A percentile compares a stretch with the other conserved stretches of the same genome.
Evolutionary conservation across 2,797 vertebrate genomes (phyloP).

Genomic region (Chelmon rostratus): DNA sequence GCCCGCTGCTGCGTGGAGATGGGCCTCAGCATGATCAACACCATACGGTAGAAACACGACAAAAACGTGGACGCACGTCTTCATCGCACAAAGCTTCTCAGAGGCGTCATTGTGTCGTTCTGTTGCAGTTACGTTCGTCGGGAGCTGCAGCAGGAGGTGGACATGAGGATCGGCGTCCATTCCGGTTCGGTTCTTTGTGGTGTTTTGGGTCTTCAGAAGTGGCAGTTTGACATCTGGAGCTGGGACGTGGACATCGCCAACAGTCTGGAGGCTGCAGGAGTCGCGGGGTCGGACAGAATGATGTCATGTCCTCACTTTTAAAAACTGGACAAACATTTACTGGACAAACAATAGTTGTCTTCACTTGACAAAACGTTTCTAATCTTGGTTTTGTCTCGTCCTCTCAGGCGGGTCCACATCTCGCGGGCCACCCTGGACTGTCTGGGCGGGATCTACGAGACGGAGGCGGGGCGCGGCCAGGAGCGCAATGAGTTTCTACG

Average conservation of each 20-base stretch:
- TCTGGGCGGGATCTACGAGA: conserved; percentile 71
- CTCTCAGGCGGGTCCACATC: conserved; percentile 58
- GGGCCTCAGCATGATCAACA: conserved; percentile 94
- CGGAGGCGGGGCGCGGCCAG: conserved; percentile 89
- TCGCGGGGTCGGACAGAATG: conserved; percentile 42
- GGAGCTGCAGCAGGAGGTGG: conserved; percentile 91
- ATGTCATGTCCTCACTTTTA: no score
- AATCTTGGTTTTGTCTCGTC: not conserved
- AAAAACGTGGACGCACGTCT: not conserved
- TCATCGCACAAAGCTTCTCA: rapidly evolving
- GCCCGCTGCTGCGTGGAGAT: conserved; percentile 95
- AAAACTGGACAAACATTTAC: no score
- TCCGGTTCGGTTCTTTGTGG: conserved; percentile 93
- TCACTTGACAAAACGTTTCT: no score
- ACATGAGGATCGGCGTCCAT: conserved; percentile 94
- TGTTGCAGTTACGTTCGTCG: conserved; percentile 88
- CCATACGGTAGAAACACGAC: conserved; percentile 86
- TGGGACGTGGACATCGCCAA: conserved; percentile 95
- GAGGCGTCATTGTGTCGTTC: no score
- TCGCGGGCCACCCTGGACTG: conserved; percentile 71
- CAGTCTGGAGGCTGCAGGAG: conserved; percentile 93
- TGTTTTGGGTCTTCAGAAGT: conserved; percentile 92
- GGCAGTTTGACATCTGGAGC: conserved; percentile 95
- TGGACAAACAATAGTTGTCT: no score
- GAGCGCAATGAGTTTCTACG: conserved; percentile 92